These are phyloP conservation scores for Danio aesculapii DNA, from an alignment of 2,797 vertebrate genomes.

Conservation along the genomic window DNA sequence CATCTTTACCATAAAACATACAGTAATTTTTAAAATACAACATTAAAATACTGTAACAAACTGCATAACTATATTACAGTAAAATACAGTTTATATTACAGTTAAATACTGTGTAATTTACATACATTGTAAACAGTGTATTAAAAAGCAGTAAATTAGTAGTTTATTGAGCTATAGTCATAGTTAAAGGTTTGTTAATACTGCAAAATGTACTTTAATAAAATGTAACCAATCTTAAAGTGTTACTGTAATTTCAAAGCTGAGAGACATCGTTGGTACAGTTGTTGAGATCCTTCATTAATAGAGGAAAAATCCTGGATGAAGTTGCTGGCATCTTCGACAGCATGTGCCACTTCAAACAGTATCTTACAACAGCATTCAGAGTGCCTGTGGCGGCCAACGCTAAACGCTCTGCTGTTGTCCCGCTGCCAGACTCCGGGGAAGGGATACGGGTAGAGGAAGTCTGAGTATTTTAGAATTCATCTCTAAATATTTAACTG, in stretches of 20 bases:
- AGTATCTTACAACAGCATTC: slow-evolving; percentile 50
- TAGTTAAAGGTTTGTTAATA: no score
- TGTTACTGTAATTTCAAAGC: not conserved
- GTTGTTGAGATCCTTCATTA: slow-evolving; percentile 45
- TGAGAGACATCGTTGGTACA: slow-evolving; percentile 31
- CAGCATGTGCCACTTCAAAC: slow-evolving; percentile 50
- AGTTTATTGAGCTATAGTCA: no score
- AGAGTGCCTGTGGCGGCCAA: slow-evolving; percentile 39
- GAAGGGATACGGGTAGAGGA: slow-evolving; percentile 42
- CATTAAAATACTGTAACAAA: no score
- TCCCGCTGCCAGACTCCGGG: slow-evolving; percentile 39
- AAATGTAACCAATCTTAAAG: no score
- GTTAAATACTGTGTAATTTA: no score
- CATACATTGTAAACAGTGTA: no score
- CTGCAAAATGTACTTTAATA: no score
- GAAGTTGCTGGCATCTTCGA: slow-evolving; percentile 37
- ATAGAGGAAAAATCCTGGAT: slow-evolving; percentile 24
- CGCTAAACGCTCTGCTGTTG: slow-evolving; percentile 55
- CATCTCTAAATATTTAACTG: not conserved
- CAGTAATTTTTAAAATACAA: no score
- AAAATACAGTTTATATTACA: no score
- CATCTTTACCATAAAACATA: no score
- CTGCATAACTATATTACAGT: no score
- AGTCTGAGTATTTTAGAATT: slow-evolving; percentile 21
- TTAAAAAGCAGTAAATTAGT: no score